phyloP scores from a whole-genome alignment of 2,888 invertebrate genomes.

The Mythimna lalbum region DNA sequence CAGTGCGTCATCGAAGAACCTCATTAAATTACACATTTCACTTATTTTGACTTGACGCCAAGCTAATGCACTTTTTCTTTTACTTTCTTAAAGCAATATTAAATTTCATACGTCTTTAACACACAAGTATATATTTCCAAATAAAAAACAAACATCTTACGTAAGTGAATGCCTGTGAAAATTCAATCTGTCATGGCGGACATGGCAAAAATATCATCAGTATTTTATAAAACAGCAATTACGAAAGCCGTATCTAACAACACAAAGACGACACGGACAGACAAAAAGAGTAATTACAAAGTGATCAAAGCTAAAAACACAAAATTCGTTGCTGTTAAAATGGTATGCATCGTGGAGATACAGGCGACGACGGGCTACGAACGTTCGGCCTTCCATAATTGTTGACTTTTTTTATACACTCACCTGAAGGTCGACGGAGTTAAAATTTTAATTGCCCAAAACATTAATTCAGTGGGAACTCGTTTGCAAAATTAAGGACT shows the following conservation, averaged over 20 bases:
- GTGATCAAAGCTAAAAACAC: constrained; percentile 51
- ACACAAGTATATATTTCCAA: constrained; percentile 12
- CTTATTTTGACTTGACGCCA: constrained; percentile 31
- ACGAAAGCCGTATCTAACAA: constrained; percentile 49
- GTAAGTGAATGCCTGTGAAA: constrained; percentile 33
- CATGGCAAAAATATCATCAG: constrained; percentile 43
- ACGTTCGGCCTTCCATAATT: constrained; percentile 65
- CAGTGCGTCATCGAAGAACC: constrained; percentile 32
- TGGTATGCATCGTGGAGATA: constrained; percentile 48
- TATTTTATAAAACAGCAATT: constrained; percentile 41
- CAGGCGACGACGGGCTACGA: constrained; percentile 24
- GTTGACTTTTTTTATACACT: constrained; percentile 61
- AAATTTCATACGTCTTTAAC: constrained; percentile 13
- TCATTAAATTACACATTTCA: constrained; percentile 48
- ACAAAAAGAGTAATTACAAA: constrained; percentile 58
- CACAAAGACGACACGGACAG: constrained; percentile 46
- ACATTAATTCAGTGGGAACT: constrained; percentile 63
- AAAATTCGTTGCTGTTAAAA: constrained; percentile 47
- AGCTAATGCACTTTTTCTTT: constrained; percentile 32
- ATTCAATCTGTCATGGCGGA: constrained; percentile 49
- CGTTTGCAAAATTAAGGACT: constrained; percentile 61
- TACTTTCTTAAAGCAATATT: constrained; percentile 15
- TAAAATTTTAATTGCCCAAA: constrained; percentile 69
- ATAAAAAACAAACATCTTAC: constrained; percentile 32
- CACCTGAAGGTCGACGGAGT: constrained; percentile 67